phyloP scores from a whole-genome alignment of 64 coral and sea anemone genomes.

The Astreopora myriophthalma region DNA sequence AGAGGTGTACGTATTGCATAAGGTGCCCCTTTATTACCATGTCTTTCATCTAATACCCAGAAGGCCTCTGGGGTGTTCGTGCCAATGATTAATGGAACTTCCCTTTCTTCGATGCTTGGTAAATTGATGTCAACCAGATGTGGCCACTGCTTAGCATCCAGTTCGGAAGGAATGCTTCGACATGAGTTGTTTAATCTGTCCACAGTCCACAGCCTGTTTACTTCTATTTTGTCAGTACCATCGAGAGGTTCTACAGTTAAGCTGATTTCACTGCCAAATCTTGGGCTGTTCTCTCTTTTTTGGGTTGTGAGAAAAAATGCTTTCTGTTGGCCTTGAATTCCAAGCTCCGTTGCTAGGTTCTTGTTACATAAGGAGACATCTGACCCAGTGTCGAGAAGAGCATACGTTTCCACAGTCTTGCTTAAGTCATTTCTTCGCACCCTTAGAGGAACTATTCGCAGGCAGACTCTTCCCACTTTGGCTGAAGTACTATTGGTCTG shows the following conservation, averaged over 20 bases:
- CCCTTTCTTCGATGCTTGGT: constrained; percentile 1
- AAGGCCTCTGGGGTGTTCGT: constrained; percentile 64
- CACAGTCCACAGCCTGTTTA: constrained; percentile 48
- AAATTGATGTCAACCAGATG: constrained; percentile 63
- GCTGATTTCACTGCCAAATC: background rate
- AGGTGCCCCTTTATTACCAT: constrained; percentile 45
- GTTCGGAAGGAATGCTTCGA: background rate
- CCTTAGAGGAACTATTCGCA: constrained; percentile 3
- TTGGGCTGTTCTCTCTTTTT: constrained; percentile 11
- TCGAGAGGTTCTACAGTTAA: constrained; percentile 15
- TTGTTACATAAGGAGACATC: constrained; percentile 38
- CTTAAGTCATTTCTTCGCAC: background rate
- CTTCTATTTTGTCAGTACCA: constrained; percentile 24
- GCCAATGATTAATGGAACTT: constrained; percentile 58
- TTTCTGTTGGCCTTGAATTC: background rate
- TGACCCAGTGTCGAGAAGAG: constrained; percentile 22
- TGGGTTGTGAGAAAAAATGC: constrained; percentile 32
- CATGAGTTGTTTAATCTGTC: constrained; percentile 39
- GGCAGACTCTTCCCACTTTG: background rate
- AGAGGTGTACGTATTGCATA: constrained; percentile 52
- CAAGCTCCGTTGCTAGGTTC: constrained; percentile 6
- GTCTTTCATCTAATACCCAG: constrained; percentile 69
- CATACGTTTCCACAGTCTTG: constrained; percentile 5
- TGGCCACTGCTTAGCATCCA: constrained; percentile 33
- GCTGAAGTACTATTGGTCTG: background rate